These are phyloP conservation scores for Gobio occitaniae DNA, from an alignment of 2,797 vertebrate genomes.

Conservation along the genomic window DNA sequence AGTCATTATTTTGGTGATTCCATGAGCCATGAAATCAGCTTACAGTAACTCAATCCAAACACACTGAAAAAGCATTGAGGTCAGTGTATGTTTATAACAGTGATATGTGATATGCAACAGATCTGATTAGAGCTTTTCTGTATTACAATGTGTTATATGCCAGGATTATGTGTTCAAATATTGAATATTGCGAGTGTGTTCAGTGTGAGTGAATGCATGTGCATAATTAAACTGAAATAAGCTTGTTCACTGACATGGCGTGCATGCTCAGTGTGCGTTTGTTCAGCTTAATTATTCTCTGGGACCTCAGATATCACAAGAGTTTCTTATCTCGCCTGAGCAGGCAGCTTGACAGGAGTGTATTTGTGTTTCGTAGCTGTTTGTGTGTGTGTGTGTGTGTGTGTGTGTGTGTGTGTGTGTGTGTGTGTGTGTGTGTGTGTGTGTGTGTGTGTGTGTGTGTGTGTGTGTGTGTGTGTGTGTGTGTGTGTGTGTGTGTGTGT, in stretches of 20 bases:
- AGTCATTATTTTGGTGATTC: slow-evolving; percentile 14
- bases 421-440: too few species aligned
- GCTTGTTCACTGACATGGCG: background rate
- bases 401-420: too few species aligned
- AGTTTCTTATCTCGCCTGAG: slow-evolving; percentile 34
- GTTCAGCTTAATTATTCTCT: slow-evolving; percentile 49
- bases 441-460: too few species aligned
- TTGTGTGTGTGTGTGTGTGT: too few species aligned
- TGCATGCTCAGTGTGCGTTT: slow-evolving; percentile 48
- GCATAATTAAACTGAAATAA: background rate
- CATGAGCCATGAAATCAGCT: slow-evolving; percentile 14
- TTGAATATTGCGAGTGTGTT: background rate
- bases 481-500: too few species aligned
- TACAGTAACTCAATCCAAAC: background rate
- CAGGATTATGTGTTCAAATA: background rate
- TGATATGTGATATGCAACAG: slow-evolving; percentile 37
- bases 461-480: too few species aligned
- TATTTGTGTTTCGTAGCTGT: slow-evolving; percentile 42
- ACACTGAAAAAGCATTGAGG: slow-evolving; percentile 13
- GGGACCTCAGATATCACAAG: slow-evolving; percentile 32
- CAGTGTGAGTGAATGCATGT: background rate
- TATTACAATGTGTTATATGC: slow-evolving; percentile 26
- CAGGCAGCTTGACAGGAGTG: slow-evolving; percentile 8
- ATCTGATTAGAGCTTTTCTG: slow-evolving; percentile 36
- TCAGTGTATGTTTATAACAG: slow-evolving; percentile 30